Conservation (phyloP, 1,140 invertebrate genomes). For the Caenorhabditis remanei region DNA sequence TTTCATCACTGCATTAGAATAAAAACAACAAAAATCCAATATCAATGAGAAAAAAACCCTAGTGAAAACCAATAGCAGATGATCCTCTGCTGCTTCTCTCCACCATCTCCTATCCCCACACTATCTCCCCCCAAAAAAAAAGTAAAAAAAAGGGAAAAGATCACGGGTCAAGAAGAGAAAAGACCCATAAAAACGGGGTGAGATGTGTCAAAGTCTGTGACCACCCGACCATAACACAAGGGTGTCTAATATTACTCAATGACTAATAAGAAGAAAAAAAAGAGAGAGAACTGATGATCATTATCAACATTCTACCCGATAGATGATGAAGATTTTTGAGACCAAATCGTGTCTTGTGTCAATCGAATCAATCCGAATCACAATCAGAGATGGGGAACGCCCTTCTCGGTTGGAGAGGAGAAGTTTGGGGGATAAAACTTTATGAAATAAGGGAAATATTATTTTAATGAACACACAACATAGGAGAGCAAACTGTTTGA, state of each 20-base stretch:
- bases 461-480: no score
- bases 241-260: background rate
- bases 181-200: background rate
- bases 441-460: no score
- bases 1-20: no score
- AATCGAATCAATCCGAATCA: slow-evolving; percentile 3
- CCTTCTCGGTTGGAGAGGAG: background rate
- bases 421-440: background rate
- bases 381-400: background rate
- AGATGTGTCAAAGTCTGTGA: background rate
- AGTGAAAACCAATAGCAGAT: no score
- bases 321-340: background rate
- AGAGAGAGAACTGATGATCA: background rate
- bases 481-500: no score
- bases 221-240: slow-evolving; percentile 9
- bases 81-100: background rate
- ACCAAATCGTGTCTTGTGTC: slow-evolving; percentile 49
- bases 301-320: background rate
- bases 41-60: no score
- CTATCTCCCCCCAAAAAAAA: background rate
- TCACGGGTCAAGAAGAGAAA: background rate
- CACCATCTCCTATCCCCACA: background rate
- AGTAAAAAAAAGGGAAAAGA: background rate
- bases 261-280: background rate
- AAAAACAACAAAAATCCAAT: no score